Conservation (phyloP, 1,140 invertebrate genomes). For the Leptestheria dahalacensis region DNA sequence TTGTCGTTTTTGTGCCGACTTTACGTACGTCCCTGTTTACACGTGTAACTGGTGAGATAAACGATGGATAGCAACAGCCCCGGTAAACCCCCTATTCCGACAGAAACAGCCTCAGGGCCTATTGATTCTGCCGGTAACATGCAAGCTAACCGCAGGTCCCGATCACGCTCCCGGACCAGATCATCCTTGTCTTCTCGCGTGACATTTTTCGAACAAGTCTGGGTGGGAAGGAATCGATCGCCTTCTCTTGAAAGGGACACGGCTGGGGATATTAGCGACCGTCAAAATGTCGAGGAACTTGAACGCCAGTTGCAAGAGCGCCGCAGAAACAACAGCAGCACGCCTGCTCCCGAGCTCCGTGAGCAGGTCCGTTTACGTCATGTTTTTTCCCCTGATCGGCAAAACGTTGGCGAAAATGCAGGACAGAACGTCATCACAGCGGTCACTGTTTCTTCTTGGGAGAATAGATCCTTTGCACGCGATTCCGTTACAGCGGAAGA, state of each 20-base stretch:
- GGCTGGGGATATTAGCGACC: neutral
- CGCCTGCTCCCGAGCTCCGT: neutral
- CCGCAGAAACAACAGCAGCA: neutral
- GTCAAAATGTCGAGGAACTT: neutral
- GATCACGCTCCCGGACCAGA: conserved; percentile 2
- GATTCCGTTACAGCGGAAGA: neutral
- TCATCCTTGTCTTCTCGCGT: conserved; percentile 5
- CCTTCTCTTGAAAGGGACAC: neutral
- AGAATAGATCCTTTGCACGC: neutral
- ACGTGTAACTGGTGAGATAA: neutral
- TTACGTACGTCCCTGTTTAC: too few relatives aligned
- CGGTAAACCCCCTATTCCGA: neutral
- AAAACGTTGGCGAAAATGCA: neutral
- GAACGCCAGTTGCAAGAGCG: neutral
- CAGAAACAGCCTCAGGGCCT: neutral
- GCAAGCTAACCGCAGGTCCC: neutral
- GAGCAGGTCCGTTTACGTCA: neutral
- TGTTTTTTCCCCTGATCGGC: neutral
- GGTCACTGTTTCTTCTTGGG: neutral
- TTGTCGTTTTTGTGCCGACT: neutral
- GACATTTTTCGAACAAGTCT: conserved; percentile 13
- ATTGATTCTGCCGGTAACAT: neutral
- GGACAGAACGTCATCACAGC: neutral
- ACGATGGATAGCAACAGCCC: conserved; percentile 14
- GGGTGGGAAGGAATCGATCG: conserved; percentile 1